These are phyloP conservation scores for Heliconius ismenius DNA, from an alignment of 2,888 invertebrate genomes.

Conservation along the genomic window DNA sequence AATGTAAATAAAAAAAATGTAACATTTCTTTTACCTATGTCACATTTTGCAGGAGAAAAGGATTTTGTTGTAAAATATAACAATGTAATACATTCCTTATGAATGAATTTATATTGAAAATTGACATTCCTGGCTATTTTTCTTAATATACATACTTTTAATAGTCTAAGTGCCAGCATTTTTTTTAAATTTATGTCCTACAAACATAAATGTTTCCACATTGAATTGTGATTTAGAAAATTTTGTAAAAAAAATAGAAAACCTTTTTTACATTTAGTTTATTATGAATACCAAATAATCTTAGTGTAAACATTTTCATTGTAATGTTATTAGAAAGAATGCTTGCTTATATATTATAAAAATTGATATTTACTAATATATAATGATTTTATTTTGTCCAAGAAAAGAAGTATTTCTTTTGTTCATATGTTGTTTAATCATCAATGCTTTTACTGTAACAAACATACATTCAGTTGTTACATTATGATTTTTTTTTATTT, in stretches of 20 bases:
- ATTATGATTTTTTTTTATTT: too few species aligned
- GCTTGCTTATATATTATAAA: background rate
- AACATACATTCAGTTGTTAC: too few species aligned
- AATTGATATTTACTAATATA: background rate
- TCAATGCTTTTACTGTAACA: too few species aligned
- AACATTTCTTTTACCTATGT: too few species aligned
- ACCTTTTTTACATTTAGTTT: background rate
- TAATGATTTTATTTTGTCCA: background rate
- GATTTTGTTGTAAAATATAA: background rate
- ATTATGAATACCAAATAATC: slow-evolving; percentile 14
- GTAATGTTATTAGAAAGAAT: background rate
- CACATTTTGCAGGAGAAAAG: too few species aligned
- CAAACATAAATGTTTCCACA: background rate
- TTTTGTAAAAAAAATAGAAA: background rate
- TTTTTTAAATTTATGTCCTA: background rate
- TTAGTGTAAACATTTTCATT: background rate
- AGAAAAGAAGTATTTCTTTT: too few species aligned
- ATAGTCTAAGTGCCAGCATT: background rate
- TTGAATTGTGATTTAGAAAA: background rate
- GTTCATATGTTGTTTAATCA: too few species aligned
- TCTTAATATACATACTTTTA: background rate
- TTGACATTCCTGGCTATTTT: background rate
- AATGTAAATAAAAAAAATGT: too few species aligned
- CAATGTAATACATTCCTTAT: background rate
- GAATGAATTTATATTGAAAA: slow-evolving; percentile 1